phyloP scores from a whole-genome alignment of 2,797 vertebrate genomes.

The Poecilia wingei region DNA sequence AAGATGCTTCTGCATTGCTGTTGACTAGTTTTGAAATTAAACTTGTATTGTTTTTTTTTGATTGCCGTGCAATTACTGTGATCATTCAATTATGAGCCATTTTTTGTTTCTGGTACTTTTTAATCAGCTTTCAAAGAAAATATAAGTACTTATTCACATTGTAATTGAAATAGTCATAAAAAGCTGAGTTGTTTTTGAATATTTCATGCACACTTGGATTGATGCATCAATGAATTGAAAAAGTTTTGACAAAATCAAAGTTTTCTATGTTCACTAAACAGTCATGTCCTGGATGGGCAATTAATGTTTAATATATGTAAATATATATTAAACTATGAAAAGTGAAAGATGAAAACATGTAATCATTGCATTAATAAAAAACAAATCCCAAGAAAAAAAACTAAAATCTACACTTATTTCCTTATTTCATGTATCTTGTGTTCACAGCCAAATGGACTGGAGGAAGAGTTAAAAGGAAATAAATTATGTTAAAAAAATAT shows the following conservation, averaged over 20 bases:
- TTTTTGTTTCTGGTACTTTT: background rate
- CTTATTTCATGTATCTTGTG: too few relatives aligned
- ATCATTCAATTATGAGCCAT: background rate
- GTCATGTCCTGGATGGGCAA: too few relatives aligned
- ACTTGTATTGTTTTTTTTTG: background rate
- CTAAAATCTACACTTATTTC: too few relatives aligned
- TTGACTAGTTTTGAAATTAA: slow-evolving; percentile 2
- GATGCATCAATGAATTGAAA: background rate
- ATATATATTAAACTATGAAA: too few relatives aligned
- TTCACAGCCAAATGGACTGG: too few relatives aligned
- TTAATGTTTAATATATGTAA: too few relatives aligned
- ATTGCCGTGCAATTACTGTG: background rate
- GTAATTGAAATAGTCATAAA: background rate
- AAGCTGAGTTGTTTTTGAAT: background rate
- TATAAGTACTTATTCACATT: background rate
- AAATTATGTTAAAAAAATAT: too few relatives aligned
- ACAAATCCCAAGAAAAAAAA: background rate
- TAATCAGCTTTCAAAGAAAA: background rate
- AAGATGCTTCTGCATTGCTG: background rate
- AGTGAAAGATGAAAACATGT: too few relatives aligned
- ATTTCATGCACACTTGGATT: background rate
- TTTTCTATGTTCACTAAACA: too few relatives aligned
- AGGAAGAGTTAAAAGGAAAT: too few relatives aligned
- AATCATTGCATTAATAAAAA: background rate
- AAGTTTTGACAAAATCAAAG: background rate